Evolutionary conservation across 53 echinoderm and acorn worm genomes (phyloP).

Genomic region (Zoroaster sp.): DNA sequence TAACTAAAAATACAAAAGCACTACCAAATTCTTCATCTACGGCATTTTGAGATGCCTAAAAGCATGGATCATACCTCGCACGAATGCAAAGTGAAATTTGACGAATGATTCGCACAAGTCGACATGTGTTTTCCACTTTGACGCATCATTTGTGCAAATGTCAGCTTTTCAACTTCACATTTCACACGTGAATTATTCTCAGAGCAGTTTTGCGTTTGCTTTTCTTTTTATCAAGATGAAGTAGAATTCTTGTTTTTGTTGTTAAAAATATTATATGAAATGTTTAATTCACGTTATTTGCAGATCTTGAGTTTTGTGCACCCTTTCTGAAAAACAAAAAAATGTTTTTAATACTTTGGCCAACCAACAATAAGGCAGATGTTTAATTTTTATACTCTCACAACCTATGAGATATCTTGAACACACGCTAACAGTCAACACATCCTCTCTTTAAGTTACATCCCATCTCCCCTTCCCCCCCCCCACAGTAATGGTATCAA

Average conservation of each 20-base stretch:
- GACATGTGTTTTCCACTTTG: no score
- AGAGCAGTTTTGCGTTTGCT: not conserved
- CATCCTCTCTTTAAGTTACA: conserved; percentile 7
- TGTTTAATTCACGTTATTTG: not conserved
- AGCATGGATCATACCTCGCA: no score
- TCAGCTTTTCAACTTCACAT: conserved; percentile 5
- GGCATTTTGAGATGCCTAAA: no score
- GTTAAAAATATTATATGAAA: no score
- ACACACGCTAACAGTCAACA: conserved; percentile 29
- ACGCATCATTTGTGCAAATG: no score
- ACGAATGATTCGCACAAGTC: no score
- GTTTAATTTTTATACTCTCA: not conserved
- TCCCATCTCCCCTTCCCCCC: not conserved
- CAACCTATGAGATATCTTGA: not conserved
- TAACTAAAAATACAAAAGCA: no score
- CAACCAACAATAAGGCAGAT: conserved; percentile 27
- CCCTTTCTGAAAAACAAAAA: not conserved
- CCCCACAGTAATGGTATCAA: not conserved
- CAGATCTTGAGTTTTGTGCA: not conserved
- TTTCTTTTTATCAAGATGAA: not conserved
- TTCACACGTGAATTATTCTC: not conserved
- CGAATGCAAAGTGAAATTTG: no score
- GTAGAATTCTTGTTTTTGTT: not conserved
- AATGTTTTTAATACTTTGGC: conserved; percentile 16
- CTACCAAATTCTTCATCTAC: no score